Base-by-base conservation (phyloP, 2,797 vertebrate genomes). In the Tapirus indicus region DNA sequence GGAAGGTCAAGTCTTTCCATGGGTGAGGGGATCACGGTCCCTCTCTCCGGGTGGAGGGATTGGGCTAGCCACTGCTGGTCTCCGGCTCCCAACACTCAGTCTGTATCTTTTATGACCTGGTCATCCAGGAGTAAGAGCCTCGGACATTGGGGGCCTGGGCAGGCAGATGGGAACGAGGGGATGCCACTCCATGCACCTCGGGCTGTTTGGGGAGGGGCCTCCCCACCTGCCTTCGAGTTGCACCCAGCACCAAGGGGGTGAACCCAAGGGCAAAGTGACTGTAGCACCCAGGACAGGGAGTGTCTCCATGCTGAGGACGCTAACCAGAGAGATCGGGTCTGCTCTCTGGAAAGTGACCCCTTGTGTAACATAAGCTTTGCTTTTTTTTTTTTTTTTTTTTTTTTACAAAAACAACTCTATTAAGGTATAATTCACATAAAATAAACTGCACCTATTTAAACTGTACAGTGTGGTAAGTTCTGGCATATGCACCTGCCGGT, bases 251-350 rank as follows among this genome's bases (percentile, higher is more conserved):
- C 17, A 69, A 38, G 12, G 62, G 84, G 14, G 10, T 74, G 88
- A 83, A 20, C 35, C 58, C 72, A 3, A n/a, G 66, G 69, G 71
- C 64, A 6, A 13, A 74, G 82, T 0, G 17, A 35, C 60, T 60
- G 72, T 20, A 54, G 47, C n/a, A 25, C 23, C 54, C n/a, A 32
- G 74, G 35, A 16, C 8, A 21, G 75, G 56, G 71, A 6, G n/a
- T 41, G 10, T 74, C 66, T 11, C 49, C 2, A 13, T 6, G 41
- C 41, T 32, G 52, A 78, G 25, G 23, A 64, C 14, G 7, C 25
- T 10, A 52, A 5, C 56, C 0, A 6, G 54, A 38, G 35, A 23
- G 7, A 1, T 23, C 5, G 20, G 1, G 1, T 11, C 9, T 3
- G 47, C 0, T 21, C 12, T 64, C 6, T 4, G 17, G 38, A 74